Percentiles rank a stretch among this genome's conserved stretches.
Conservation (phyloP, 2,113 vertebrate genomes). For the Epinephelus lanceolatus region DNA sequence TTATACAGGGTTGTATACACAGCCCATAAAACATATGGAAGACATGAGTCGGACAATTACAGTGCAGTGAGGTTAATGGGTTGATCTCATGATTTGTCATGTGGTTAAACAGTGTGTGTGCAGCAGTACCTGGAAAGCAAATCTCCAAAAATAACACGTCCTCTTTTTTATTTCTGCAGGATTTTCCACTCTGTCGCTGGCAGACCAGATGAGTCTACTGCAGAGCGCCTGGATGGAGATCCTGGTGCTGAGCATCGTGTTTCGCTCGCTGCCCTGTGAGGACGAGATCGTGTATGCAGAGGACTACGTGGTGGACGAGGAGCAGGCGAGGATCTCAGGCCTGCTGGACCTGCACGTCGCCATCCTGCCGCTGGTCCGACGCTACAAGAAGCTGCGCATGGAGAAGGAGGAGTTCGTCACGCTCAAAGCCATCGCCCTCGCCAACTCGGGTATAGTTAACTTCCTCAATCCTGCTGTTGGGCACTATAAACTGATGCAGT, state of each 20-base stretch:
- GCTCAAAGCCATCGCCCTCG: slow-evolving; percentile 93
- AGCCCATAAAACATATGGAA: slow-evolving; percentile 65
- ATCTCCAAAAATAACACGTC: neutral
- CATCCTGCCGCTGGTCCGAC: slow-evolving; percentile 91
- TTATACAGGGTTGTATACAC: slow-evolving; percentile 52
- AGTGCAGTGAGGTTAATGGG: slow-evolving; percentile 52
- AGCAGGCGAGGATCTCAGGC: slow-evolving; percentile 89
- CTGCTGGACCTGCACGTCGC: slow-evolving; percentile 91
- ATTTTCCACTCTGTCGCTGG: slow-evolving; percentile 92
- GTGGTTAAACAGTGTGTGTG: slow-evolving; percentile 10
- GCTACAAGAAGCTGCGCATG: slow-evolving; percentile 93
- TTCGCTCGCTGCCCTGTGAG: slow-evolving; percentile 91
- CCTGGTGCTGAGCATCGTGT: slow-evolving; percentile 93
- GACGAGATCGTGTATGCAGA: slow-evolving; percentile 94
- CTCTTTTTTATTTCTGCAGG: slow-evolving; percentile 78
- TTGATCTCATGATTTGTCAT: slow-evolving; percentile 20
- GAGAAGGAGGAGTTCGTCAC: slow-evolving; percentile 97
- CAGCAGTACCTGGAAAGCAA: slow-evolving; percentile 10
- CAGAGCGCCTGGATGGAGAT: slow-evolving; percentile 98
- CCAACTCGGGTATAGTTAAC: slow-evolving; percentile 89
- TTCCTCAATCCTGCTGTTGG: neutral
- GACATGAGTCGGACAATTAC: slow-evolving; percentile 34
- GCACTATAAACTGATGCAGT: neutral
- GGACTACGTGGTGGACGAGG: slow-evolving; percentile 94
- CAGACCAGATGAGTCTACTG: slow-evolving; percentile 96